These are phyloP conservation scores for Dendrocincla fuliginosa DNA, from an alignment of 2,797 vertebrate species.

Conservation along the genomic window DNA sequence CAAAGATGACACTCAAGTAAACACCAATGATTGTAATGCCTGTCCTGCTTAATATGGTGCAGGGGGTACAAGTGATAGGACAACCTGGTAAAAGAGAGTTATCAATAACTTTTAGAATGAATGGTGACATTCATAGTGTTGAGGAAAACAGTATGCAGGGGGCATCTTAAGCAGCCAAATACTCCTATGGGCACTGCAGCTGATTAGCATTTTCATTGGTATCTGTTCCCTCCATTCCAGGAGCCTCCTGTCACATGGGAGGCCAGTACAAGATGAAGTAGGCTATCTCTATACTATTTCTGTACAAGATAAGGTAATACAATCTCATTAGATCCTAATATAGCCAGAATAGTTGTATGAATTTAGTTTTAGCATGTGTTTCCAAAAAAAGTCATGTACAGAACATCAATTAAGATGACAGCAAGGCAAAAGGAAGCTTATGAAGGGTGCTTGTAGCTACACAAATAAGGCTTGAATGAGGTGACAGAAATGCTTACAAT, in stretches of 20 bases:
- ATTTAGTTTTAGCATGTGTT: not conserved
- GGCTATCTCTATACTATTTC: not conserved
- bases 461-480: not conserved
- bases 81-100: not conserved
- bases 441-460: not conserved
- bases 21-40: not conserved
- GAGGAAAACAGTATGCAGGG: not conserved
- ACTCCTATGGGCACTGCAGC: not conserved
- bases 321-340: not conserved
- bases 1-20: not conserved
- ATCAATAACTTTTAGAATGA: not conserved
- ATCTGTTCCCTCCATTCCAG: not conserved
- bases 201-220: not conserved
- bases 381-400: not conserved
- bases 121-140: not conserved
- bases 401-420: not conserved
- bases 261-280: not conserved
- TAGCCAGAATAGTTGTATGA: not conserved
- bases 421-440: not conserved
- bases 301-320: not conserved
- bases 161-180: not conserved
- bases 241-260: not conserved
- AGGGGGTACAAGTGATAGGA: not conserved
- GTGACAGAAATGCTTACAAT: not conserved
- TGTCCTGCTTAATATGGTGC: not conserved